phyloP scores from a whole-genome alignment of 2,113 vertebrate genomes.

The Carollia perspicillata region DNA sequence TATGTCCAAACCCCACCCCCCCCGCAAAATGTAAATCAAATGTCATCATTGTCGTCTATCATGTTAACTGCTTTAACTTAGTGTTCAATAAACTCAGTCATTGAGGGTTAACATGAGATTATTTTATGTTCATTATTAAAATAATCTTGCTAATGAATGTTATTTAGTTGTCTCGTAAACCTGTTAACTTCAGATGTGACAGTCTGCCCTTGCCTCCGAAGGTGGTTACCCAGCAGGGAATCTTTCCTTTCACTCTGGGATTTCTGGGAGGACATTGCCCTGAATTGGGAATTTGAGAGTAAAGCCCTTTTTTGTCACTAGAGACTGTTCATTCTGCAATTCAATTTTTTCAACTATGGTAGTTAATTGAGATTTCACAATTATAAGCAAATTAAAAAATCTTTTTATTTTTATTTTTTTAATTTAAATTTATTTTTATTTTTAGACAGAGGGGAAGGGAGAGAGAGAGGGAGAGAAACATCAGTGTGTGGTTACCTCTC shows the following conservation, averaged over 20 bases:
- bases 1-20: neutral
- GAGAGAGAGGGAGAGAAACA: too few relatives aligned
- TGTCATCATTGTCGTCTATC: neutral
- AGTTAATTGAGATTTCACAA: neutral
- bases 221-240: neutral
- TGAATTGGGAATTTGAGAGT: neutral
- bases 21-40: neutral
- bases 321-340: neutral
- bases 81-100: neutral
- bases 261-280: neutral
- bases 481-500: too few relatives aligned
- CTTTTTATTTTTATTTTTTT: too few relatives aligned
- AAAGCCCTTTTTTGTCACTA: conserved; percentile 20
- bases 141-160: neutral
- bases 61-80: neutral
- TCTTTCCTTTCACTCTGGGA: neutral
- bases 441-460: too few relatives aligned
- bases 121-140: conserved; percentile 16
- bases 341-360: neutral
- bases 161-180: neutral
- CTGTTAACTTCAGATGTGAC: neutral
- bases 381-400: neutral
- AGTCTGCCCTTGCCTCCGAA: neutral
- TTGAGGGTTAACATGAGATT: neutral
- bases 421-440: too few relatives aligned